phyloP scores from a whole-genome alignment of 2,113 vertebrate species.

The Phalacrocorax brasilianus region DNA sequence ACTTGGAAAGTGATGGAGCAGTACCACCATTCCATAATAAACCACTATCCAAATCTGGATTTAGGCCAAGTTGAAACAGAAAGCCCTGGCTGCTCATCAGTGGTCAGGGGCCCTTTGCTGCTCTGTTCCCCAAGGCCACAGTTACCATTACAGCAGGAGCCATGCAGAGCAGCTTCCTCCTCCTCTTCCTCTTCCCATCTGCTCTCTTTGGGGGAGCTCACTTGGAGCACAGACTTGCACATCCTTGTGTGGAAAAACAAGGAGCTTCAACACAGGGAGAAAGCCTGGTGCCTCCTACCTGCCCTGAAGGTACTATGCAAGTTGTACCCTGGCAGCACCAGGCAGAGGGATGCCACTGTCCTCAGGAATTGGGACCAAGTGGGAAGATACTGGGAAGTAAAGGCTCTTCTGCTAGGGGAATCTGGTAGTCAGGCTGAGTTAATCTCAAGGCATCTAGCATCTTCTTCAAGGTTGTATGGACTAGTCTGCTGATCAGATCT shows the following conservation, averaged over 20 bases:
- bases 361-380: background rate
- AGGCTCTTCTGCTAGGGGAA: background rate
- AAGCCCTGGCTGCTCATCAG: background rate
- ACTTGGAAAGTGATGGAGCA: background rate
- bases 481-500: background rate
- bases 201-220: rapidly evolving
- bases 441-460: background rate
- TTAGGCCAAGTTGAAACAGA: background rate
- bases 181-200: background rate
- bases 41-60: background rate
- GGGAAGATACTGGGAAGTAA: background rate
- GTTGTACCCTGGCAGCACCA: background rate
- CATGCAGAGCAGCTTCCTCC: background rate
- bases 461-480: background rate
- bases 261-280: background rate
- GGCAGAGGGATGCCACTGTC: background rate
- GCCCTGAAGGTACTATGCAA: background rate
- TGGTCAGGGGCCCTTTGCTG: background rate
- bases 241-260: background rate
- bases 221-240: rapidly evolving
- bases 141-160: background rate
- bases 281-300: background rate
- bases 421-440: background rate
- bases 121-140: background rate
- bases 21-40: background rate